Conservation (phyloP, 1,140 invertebrate genomes). For the Lepidurus apus region DNA sequence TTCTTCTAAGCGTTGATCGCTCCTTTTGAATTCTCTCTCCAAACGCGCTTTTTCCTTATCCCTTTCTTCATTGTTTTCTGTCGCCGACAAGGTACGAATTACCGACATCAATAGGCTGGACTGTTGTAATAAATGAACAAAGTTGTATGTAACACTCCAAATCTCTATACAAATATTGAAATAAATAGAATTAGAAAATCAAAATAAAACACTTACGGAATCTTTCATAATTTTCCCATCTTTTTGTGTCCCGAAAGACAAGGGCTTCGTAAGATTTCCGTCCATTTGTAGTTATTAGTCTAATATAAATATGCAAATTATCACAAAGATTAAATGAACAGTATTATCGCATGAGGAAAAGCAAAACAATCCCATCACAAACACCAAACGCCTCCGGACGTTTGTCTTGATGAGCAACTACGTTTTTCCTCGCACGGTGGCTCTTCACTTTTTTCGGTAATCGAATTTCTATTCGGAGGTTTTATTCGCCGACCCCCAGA, state of each 20-base stretch:
- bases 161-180: background rate
- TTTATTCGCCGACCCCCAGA: no score
- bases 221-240: background rate
- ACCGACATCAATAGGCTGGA: slow-evolving; percentile 87
- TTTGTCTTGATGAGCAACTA: no score
- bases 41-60: slow-evolving; percentile 89
- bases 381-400: no score
- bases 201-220: background rate
- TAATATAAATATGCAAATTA: background rate
- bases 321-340: no score
- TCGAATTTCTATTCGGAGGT: no score
- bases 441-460: no score
- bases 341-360: background rate
- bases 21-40: slow-evolving; percentile 86
- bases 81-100: slow-evolving; percentile 81
- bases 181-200: background rate
- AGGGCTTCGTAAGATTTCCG: background rate
- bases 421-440: no score
- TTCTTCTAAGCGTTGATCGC: slow-evolving; percentile 80
- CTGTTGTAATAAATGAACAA: slow-evolving; percentile 48
- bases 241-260: background rate
- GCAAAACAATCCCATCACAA: background rate
- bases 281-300: background rate
- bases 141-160: no score
- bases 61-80: slow-evolving; percentile 88